Evolutionary conservation across 2,888 invertebrate species (phyloP), one percentile per base, ranked within the genome.

Genomic region (Phaedon cochleariae): DNA sequence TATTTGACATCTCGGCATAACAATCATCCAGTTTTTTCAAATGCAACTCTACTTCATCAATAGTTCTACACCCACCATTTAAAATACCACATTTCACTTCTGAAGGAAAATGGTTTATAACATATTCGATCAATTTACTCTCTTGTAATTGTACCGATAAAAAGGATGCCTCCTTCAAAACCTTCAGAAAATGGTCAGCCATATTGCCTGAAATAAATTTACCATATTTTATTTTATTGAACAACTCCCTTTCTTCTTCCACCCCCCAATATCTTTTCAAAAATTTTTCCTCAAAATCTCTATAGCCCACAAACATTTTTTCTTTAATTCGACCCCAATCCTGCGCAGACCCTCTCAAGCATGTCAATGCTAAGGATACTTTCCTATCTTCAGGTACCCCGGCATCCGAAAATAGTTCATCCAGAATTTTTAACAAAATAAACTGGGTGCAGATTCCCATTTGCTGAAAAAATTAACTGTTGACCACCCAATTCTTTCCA

Each of bases 291-390:
- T 41, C 41, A 37, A 57, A 57, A 3, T 57, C 2, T 10, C 5
- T 12, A 41, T 41, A 57, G 21, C 41, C 41, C 5, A 20, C 15
- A 41, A 57, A 41, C 21, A 12, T 5, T 20, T 41, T 57, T 57
- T 57, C 57, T 57, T 57, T 57, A 34, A 57, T 41, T 20, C 41
- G 57, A 10, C 57, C 57, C 57, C 57, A 57, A 20, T 57, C 57
- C 4, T 21, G 12, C 10, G 57, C 57, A 1, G 57, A 57, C 1
- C 57, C 57, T 12, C 10, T n/a, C n/a, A n/a, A n/a, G n/a, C 20
- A 57, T 9, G 20, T 22, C 41, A 57, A 41, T 15, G 57, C 41
- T 20, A 37, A 17, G 3, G 57, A 17, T 5, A 57, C 37, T 21
- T 57, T 57, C 22, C 41, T 57, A 10, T 57, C 54, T 18, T 57